Evolutionary conservation across 2,888 invertebrate species (phyloP).

Genomic region (Osmoderma eremita): DNA sequence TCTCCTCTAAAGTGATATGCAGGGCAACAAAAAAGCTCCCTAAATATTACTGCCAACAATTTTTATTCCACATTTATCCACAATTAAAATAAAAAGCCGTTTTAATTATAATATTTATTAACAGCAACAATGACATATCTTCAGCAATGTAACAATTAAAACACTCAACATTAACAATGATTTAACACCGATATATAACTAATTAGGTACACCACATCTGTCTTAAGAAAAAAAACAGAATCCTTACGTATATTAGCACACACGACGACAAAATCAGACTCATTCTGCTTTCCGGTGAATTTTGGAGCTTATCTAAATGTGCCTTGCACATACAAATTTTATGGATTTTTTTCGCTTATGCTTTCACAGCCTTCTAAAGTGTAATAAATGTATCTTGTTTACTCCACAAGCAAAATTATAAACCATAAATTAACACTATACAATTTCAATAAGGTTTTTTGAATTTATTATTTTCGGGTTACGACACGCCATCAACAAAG

Average conservation of each 20-base stretch:
- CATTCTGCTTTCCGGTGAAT: conserved; percentile 2
- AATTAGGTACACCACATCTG: not conserved
- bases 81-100: not conserved
- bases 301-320: conserved; percentile 29
- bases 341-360: conserved; percentile 23
- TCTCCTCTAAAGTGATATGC: no score
- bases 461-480: no score
- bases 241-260: conserved; percentile 8
- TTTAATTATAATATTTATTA: conserved; percentile 26
- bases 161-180: conserved; percentile 20
- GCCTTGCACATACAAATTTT: conserved; percentile 18
- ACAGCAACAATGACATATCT: conserved; percentile 28
- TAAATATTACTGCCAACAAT: no score
- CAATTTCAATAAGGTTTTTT: no score
- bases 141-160: conserved; percentile 32
- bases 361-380: conserved; percentile 48
- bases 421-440: no score
- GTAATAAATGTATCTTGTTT: conserved; percentile 37
- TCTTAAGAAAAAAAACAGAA: not conserved
- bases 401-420: conserved; percentile 27
- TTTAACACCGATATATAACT: conserved; percentile 7
- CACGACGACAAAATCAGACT: conserved; percentile 3
- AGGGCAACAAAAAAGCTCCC: no score
- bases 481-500: no score
- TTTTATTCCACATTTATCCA: no score